A percentile compares a stretch with the other conserved stretches of the same genome.
These are phyloP conservation scores for Caenorhabditis sinica DNA, from an alignment of 2,888 invertebrate genomes.

Conservation along the genomic window DNA sequence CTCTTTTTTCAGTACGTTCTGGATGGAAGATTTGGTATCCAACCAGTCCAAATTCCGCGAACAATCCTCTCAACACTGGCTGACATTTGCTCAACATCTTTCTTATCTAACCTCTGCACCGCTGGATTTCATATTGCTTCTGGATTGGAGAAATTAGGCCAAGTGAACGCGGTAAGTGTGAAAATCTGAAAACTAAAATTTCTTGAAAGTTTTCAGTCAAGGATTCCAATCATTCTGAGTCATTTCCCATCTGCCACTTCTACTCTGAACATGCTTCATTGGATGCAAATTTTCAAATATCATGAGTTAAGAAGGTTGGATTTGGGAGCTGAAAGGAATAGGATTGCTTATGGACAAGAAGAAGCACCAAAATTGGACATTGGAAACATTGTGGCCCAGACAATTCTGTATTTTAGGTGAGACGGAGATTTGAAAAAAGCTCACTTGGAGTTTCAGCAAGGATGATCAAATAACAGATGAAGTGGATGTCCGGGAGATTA, in stretches of 20 bases:
- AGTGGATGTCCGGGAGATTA: constrained; percentile 41
- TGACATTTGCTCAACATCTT: constrained; percentile 15
- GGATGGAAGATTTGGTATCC: constrained; percentile 53
- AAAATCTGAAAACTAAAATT: background rate
- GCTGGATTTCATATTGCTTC: constrained; percentile 11
- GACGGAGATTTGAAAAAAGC: too few relatives aligned
- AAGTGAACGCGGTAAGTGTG: constrained; percentile 61
- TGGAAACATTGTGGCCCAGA: constrained; percentile 59
- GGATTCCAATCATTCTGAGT: constrained; percentile 46
- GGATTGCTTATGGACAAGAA: constrained; percentile 49
- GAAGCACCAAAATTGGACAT: constrained; percentile 59
- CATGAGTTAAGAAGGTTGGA: constrained; percentile 59
- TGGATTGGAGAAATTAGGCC: constrained; percentile 44
- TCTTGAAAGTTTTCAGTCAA: constrained; percentile 41
- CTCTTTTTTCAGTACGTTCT: constrained; percentile 48
- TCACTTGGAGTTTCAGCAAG: constrained; percentile 32
- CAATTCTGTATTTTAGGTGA: constrained; percentile 58
- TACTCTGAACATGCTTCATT: constrained; percentile 59
- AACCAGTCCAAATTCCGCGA: constrained; percentile 48
- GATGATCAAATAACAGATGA: constrained; percentile 59
- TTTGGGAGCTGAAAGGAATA: constrained; percentile 49
- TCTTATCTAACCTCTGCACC: constrained; percentile 28
- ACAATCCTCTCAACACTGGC: constrained; percentile 4
- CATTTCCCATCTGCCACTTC: constrained; percentile 65
- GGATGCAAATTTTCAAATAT: constrained; percentile 64